A percentile compares a stretch with the other conserved stretches of the same genome.
Conservation (phyloP, 2,888 invertebrate species). For the Stenodera caucasica region DNA sequence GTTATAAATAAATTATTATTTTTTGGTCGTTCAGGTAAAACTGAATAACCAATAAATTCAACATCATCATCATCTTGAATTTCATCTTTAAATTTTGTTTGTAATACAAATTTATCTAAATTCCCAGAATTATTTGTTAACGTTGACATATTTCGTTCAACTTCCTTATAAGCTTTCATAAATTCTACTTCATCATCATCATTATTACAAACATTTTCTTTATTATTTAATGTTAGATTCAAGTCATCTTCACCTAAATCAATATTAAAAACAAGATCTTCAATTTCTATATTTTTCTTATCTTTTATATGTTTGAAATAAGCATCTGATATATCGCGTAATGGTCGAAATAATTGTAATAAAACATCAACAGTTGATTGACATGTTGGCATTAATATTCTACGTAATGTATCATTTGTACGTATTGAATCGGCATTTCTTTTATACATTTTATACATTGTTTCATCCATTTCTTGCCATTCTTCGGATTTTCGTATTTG, state of each 20-base stretch:
- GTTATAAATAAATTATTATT: not conserved
- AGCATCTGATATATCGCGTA: slow-evolving; percentile 24
- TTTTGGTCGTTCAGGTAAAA: not conserved
- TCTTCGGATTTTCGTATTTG: slow-evolving; percentile 25
- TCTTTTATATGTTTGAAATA: slow-evolving; percentile 39
- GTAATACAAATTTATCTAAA: slow-evolving; percentile 18
- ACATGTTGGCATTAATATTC: slow-evolving; percentile 33
- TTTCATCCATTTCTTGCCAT: slow-evolving; percentile 34
- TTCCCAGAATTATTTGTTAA: slow-evolving; percentile 5
- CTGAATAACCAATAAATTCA: slow-evolving; percentile 4
- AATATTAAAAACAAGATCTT: slow-evolving; percentile 26
- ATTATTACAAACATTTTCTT: slow-evolving; percentile 16
- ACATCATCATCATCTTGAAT: slow-evolving; percentile 34
- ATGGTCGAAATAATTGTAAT: slow-evolving; percentile 28
- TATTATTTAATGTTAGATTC: not conserved
- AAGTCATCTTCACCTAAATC: slow-evolving; percentile 21
- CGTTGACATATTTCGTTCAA: slow-evolving; percentile 15
- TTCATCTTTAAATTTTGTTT: slow-evolving; percentile 24
- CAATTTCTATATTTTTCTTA: slow-evolving; percentile 26
- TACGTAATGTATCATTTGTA: slow-evolving; percentile 33
- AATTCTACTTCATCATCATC: slow-evolving; percentile 32
- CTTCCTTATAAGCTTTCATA: slow-evolving; percentile 18
- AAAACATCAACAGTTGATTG: slow-evolving; percentile 30
- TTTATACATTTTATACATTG: slow-evolving; percentile 37
- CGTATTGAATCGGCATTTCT: slow-evolving; percentile 34